phyloP scores from a whole-genome alignment of 2,113 vertebrate species.

The Eurypyga helias region DNA sequence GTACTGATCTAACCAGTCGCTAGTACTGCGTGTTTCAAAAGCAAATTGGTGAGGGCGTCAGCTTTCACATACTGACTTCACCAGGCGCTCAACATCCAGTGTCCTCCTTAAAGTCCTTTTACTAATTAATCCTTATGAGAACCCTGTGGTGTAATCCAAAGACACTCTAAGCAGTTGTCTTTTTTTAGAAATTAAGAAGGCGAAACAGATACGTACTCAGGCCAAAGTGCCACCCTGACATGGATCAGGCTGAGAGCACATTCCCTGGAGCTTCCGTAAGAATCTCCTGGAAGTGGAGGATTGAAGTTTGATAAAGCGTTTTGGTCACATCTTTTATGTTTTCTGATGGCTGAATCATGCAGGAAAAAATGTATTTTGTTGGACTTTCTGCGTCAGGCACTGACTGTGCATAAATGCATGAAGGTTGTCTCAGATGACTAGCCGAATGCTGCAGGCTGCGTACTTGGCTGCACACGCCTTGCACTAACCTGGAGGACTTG shows the following conservation, averaged over 20 bases:
- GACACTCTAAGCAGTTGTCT: not conserved
- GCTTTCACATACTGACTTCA: not conserved
- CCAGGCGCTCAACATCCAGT: not conserved
- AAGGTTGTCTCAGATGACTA: not conserved
- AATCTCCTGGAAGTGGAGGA: not conserved
- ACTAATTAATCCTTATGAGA: not conserved
- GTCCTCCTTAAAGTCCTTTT: not conserved
- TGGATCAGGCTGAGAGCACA: not conserved
- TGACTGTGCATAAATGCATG: not conserved
- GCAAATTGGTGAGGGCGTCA: not conserved
- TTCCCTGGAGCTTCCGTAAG: not conserved
- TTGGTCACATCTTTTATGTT: not conserved
- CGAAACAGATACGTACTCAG: not conserved
- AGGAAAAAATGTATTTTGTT: not conserved
- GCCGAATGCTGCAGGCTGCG: not conserved
- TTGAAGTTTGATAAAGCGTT: not conserved
- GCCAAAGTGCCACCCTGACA: not conserved
- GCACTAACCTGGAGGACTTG: not conserved
- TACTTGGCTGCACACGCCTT: not conserved
- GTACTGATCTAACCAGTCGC: not conserved
- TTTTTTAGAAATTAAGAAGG: not conserved
- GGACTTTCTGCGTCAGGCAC: not conserved
- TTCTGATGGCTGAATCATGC: not conserved
- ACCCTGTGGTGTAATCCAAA: not conserved
- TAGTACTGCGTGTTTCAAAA: not conserved